Evolutionary conservation across 2,888 invertebrate species (phyloP), one percentile per base, ranked within the genome.

Genomic region (Standfussiana lucernea): DNA sequence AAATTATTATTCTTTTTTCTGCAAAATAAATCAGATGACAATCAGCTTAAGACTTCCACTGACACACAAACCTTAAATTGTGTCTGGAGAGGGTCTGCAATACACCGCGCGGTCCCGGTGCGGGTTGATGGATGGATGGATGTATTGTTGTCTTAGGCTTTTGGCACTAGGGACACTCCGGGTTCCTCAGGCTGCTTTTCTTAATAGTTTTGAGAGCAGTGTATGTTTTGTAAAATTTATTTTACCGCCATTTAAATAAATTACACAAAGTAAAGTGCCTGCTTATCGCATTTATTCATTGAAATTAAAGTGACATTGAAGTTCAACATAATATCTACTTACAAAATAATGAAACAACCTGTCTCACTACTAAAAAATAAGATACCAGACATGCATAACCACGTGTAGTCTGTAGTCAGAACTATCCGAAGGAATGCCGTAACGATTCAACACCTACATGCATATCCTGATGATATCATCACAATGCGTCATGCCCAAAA

Each of bases 381-480:
- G 47, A 24, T 78, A 82, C 71, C 53, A 75, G 72, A 32, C 42
- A 59, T 18, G 0, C 56, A 70, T 76, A 61, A 65, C 82, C 82
- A 82, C 82, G 85, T 78, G 85, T 37, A 71, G 35, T 53, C 61
- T 78, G 72, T 32, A 79, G 32, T 59, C 21, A 62, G 53, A 70
- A 74, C 69, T 79, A 68, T 64, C 28, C 59, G 4, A 18, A 71
- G 79, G 85, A 81, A 87, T 87, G 69, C 85, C 75, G 61, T 50
- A 78, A 69, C 82, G 13, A 82, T 71, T 85, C 74, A 59, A 79
- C 88, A 80, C 88, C 87, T 73, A 87, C 87, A 84, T 80, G 78
- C 81, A 82, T 81, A 84, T 80, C 79, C 73, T 83, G 67, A 77
- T 88, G 88, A 87, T 69, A 74, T 86, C 87, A 88, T 70, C 42